These are phyloP conservation scores for Bucorvus abyssinicus DNA, from an alignment of 2,797 vertebrate species.

Conservation along the genomic window DNA sequence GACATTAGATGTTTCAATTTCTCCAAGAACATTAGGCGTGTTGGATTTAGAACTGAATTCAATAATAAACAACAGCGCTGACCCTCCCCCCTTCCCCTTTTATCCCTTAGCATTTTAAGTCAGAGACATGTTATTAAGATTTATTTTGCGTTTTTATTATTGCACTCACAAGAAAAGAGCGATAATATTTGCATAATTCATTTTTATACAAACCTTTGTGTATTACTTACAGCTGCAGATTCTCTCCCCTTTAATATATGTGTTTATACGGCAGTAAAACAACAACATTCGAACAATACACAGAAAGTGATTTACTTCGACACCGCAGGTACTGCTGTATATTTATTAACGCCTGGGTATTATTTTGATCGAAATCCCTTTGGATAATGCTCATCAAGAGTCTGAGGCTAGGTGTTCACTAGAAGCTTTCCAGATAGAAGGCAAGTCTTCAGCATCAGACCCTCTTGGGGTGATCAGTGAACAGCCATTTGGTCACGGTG, in stretches of 20 bases:
- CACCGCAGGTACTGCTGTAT: slow-evolving; percentile 32
- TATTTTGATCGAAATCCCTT: slow-evolving; percentile 43
- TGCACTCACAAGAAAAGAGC: slow-evolving; percentile 44
- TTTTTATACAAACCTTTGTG: slow-evolving; percentile 43
- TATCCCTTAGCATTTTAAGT: slow-evolving; percentile 56
- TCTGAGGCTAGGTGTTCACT: not conserved
- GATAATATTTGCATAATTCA: slow-evolving; percentile 63
- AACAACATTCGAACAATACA: slow-evolving; percentile 46
- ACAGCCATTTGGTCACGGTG: not conserved
- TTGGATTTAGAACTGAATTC: slow-evolving; percentile 46
- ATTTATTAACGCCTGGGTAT: slow-evolving; percentile 52
- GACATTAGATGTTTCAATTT: slow-evolving; percentile 75
- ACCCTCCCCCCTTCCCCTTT: slow-evolving; percentile 1
- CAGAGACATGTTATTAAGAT: slow-evolving; percentile 62
- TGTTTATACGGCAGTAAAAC: slow-evolving; percentile 57
- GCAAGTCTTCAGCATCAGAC: not conserved
- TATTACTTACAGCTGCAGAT: slow-evolving; percentile 39
- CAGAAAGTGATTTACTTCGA: slow-evolving; percentile 38
- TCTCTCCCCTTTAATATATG: slow-evolving; percentile 37
- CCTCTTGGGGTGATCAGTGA: not conserved
- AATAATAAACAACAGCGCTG: not conserved
- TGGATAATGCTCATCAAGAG: not conserved
- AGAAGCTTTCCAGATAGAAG: not conserved
- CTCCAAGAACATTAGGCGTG: slow-evolving; percentile 49
- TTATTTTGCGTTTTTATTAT: slow-evolving; percentile 71